These are phyloP conservation scores for Eueremaeus valkanovi DNA, from an alignment of 2,888 invertebrate genomes.

Conservation along the genomic window DNA sequence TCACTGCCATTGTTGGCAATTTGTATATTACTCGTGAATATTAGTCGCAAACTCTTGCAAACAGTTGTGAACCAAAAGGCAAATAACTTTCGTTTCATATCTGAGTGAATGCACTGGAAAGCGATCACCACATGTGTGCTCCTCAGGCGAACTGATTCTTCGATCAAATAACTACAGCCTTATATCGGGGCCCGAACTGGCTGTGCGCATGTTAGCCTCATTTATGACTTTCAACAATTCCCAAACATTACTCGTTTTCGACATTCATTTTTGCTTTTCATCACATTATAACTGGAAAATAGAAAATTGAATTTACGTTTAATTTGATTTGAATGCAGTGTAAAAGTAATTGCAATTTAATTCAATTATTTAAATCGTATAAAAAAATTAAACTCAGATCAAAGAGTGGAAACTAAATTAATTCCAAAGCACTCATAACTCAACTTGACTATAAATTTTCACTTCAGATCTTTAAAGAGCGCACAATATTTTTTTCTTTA, in stretches of 20 bases:
- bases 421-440: background rate
- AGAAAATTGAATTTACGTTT: conserved; percentile 1
- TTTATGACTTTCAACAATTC: background rate
- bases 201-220: background rate
- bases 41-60: background rate
- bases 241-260: background rate
- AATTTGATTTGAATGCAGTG: conserved; percentile 3
- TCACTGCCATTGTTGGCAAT: conserved; percentile 2
- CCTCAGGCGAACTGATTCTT: conserved; percentile 23
- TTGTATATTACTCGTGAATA: conserved; percentile 18
- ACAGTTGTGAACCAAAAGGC: background rate
- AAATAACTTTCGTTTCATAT: conserved; percentile 20
- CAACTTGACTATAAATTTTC: conserved; percentile 5
- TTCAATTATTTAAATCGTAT: conserved; percentile 12
- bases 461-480: background rate
- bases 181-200: background rate
- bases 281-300: background rate
- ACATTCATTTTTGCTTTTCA: background rate
- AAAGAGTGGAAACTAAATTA: background rate
- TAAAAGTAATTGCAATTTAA: background rate
- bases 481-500: conserved; percentile 3
- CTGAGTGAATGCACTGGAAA: conserved; percentile 9
- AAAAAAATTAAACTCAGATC: background rate
- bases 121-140: conserved; percentile 11
- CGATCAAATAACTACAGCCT: conserved; percentile 29